Conservation (phyloP, 1,140 invertebrate species). For the Leptinotarsa defecta region DNA sequence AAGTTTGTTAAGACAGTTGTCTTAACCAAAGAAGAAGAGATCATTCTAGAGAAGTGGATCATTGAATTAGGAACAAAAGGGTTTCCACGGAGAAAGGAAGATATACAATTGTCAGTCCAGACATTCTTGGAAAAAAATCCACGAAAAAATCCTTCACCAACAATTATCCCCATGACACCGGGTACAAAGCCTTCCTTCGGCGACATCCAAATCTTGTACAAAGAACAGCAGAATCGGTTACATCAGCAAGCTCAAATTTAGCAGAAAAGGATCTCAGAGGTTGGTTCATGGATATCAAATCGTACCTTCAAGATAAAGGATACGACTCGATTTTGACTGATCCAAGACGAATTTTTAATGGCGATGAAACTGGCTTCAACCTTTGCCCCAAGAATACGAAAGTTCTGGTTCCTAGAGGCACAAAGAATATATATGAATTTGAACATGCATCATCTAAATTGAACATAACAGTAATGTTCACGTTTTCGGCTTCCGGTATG, state of each 20-base stretch:
- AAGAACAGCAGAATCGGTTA: conserved; percentile 34
- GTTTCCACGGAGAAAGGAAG: conserved; percentile 37
- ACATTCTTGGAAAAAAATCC: conserved; percentile 33
- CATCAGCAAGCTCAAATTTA: conserved; percentile 40
- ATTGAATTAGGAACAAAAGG: conserved; percentile 24
- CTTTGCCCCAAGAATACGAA: conserved; percentile 42
- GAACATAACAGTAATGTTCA: conserved; percentile 44
- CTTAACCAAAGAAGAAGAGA: conserved; percentile 33
- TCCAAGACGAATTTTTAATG: conserved; percentile 45
- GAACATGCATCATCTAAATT: conserved; percentile 10
- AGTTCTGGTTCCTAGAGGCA: conserved; percentile 45
- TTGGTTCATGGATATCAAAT: conserved; percentile 47
- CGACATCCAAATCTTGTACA: conserved; percentile 43
- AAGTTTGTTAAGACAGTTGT: conserved; percentile 33
- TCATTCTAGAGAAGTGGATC: conserved; percentile 35
- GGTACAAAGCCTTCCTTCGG: conserved; percentile 49
- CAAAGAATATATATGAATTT: conserved; percentile 45
- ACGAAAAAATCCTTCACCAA: conserved; percentile 44
- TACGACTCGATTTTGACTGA: background rate
- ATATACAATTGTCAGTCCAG: conserved; percentile 34
- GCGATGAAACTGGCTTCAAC: conserved; percentile 50
- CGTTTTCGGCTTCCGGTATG: conserved; percentile 38
- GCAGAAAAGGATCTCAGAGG: conserved; percentile 47
- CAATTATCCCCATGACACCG: conserved; percentile 46
- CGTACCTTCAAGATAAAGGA: conserved; percentile 25